Conservation (phyloP, 2,797 vertebrate species). For the Falco columbarius region DNA sequence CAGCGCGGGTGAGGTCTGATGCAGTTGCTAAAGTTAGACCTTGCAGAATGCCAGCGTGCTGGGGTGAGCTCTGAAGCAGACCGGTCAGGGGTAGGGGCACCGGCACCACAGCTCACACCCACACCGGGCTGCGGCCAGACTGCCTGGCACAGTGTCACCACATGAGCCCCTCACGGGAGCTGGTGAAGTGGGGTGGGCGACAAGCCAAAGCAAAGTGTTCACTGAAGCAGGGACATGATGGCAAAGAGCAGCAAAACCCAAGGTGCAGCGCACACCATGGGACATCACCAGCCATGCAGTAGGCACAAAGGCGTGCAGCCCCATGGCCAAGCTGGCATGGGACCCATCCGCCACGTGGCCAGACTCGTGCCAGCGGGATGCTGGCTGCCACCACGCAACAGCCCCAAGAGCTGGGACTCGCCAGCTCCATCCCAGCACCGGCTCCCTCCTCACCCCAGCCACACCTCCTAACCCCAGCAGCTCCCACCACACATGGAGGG, state of each 20-base stretch:
- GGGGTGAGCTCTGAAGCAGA: neutral
- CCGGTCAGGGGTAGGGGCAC: neutral
- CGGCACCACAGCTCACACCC: neutral
- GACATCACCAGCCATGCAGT: neutral
- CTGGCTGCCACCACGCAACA: neutral
- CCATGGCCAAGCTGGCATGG: neutral
- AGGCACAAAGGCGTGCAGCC: neutral
- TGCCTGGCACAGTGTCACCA: neutral
- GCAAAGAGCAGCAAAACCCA: neutral
- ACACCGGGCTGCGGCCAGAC: too few relatives aligned
- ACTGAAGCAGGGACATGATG: fast-evolving
- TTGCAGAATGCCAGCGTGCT: neutral
- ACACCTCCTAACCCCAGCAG: neutral
- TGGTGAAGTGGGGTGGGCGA: too few relatives aligned
- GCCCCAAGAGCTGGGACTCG: neutral
- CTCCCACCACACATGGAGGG: neutral
- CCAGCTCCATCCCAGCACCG: neutral
- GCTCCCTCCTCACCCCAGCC: too few relatives aligned
- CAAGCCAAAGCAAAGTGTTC: neutral
- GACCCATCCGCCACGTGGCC: neutral
- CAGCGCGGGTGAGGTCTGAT: neutral
- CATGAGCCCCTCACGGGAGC: neutral
- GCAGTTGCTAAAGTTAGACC: neutral
- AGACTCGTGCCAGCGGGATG: neutral
- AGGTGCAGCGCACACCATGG: too few relatives aligned